Conservation (phyloP, 1,140 invertebrate genomes). For the Halotydeus destructor region DNA sequence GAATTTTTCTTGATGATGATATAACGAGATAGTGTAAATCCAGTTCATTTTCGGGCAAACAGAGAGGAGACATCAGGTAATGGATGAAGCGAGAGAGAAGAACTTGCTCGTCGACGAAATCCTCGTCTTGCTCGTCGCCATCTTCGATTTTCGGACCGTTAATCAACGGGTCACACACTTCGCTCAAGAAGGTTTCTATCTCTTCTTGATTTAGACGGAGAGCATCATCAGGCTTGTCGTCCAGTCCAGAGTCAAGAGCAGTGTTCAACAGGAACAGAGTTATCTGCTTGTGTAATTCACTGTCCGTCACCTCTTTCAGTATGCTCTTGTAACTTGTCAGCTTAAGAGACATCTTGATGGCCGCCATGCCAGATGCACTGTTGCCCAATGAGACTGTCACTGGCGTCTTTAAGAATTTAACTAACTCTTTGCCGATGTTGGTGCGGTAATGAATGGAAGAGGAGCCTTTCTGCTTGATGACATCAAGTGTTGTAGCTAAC, state of each 20-base stretch:
- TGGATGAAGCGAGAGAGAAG: slow-evolving; percentile 74
- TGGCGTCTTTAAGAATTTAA: slow-evolving; percentile 77
- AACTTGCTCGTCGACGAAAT: slow-evolving; percentile 91
- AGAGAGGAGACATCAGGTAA: slow-evolving; percentile 34
- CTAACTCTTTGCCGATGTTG: slow-evolving; percentile 63
- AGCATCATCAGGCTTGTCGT: slow-evolving; percentile 5
- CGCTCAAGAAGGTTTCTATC: slow-evolving; percentile 10
- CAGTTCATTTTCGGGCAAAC: slow-evolving; percentile 7
- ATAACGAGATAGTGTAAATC: slow-evolving; percentile 44
- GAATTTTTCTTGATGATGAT: slow-evolving; percentile 57
- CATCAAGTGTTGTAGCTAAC: slow-evolving; percentile 3
- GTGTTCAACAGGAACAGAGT: slow-evolving; percentile 9
- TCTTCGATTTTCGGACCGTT: neutral
- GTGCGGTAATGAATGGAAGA: slow-evolving; percentile 1
- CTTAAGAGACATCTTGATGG: slow-evolving; percentile 13
- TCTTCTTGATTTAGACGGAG: slow-evolving; percentile 7
- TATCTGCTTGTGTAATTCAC: slow-evolving; percentile 10
- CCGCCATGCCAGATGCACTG: neutral
- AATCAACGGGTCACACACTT: slow-evolving; percentile 12
- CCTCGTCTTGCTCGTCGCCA: slow-evolving; percentile 38
- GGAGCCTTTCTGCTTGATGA: slow-evolving; percentile 11
- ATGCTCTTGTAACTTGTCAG: slow-evolving; percentile 11
- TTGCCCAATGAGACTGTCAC: slow-evolving; percentile 18
- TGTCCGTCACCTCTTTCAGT: slow-evolving; percentile 8
- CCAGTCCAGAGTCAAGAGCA: slow-evolving; percentile 7